These are phyloP conservation scores for Avahi laniger DNA, from an alignment of 2,797 vertebrate genomes.

Conservation along the genomic window DNA sequence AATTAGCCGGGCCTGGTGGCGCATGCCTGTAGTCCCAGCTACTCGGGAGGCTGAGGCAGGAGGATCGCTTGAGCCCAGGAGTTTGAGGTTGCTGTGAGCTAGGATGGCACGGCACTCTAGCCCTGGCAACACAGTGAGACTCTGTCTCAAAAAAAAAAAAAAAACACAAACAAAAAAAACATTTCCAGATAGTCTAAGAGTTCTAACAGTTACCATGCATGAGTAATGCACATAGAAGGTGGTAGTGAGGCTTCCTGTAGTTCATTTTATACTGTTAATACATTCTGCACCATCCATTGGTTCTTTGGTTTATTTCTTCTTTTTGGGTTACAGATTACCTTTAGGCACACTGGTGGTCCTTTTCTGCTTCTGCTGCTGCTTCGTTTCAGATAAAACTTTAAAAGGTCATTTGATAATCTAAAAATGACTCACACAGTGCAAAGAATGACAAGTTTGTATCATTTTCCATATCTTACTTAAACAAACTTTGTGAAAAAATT, in stretches of 20 bases:
- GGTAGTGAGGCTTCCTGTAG: background rate
- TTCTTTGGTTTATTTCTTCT: background rate
- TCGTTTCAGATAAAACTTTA: background rate
- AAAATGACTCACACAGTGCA: background rate
- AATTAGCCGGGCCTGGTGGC: too few species aligned
- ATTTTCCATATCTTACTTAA: background rate
- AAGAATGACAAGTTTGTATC: background rate
- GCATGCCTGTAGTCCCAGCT: too few species aligned
- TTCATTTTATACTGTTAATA: background rate
- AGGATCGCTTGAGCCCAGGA: too few species aligned
- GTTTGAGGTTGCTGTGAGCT: too few species aligned
- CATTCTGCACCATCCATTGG: background rate
- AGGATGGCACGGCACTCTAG: too few species aligned
- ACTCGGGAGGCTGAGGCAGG: too few species aligned
- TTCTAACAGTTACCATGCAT: background rate
- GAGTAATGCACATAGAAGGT: background rate
- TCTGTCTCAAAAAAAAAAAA: too few species aligned
- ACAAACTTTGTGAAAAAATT: background rate
- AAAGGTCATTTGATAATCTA: conserved; percentile 2
- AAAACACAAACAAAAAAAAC: too few species aligned
- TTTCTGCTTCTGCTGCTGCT: background rate
- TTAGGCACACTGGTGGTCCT: background rate
- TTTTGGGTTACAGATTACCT: background rate
- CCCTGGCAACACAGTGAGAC: too few species aligned
- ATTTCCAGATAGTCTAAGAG: background rate